A percentile compares a stretch with the other conserved stretches of the same genome.
Evolutionary conservation across 1,140 invertebrate species (phyloP).

Genomic region (Ganaspis sp.): DNA sequence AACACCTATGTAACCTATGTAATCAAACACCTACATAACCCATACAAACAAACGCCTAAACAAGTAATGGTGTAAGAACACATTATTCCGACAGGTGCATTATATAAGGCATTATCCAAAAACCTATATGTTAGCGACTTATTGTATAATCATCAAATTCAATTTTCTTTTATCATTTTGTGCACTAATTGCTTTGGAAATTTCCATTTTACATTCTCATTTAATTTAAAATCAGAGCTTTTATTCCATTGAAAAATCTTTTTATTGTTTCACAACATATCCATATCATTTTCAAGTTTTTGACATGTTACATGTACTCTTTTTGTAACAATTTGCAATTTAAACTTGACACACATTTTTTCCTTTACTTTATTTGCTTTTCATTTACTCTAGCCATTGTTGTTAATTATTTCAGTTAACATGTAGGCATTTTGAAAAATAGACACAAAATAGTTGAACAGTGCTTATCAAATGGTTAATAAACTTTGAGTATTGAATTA

Average conservation of each 20-base stretch:
- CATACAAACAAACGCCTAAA: too few relatives aligned
- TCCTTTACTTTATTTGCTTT: too few relatives aligned
- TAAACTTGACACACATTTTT: too few relatives aligned
- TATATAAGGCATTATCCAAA: background rate
- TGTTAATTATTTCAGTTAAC: too few relatives aligned
- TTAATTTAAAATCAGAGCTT: slow-evolving; percentile 52
- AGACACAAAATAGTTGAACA: slow-evolving; percentile 41
- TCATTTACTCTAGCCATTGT: too few relatives aligned
- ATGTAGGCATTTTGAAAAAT: too few relatives aligned
- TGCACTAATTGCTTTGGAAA: slow-evolving; percentile 67
- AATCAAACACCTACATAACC: too few relatives aligned
- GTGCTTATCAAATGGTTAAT: slow-evolving; percentile 44
- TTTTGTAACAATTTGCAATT: too few relatives aligned
- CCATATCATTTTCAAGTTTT: too few relatives aligned
- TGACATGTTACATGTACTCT: too few relatives aligned
- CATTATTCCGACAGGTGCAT: background rate
- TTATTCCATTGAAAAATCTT: slow-evolving; percentile 36
- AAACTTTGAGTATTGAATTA: slow-evolving; percentile 47
- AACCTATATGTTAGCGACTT: slow-evolving; percentile 44
- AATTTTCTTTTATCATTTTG: slow-evolving; percentile 63
- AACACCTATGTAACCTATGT: too few relatives aligned
- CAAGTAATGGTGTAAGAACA: background rate
- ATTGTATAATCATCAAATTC: slow-evolving; percentile 58
- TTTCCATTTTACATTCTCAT: slow-evolving; percentile 49
- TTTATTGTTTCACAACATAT: too few relatives aligned